Base-by-base conservation (phyloP, 2,797 vertebrate genomes). In the Helostoma temminkii region DNA sequence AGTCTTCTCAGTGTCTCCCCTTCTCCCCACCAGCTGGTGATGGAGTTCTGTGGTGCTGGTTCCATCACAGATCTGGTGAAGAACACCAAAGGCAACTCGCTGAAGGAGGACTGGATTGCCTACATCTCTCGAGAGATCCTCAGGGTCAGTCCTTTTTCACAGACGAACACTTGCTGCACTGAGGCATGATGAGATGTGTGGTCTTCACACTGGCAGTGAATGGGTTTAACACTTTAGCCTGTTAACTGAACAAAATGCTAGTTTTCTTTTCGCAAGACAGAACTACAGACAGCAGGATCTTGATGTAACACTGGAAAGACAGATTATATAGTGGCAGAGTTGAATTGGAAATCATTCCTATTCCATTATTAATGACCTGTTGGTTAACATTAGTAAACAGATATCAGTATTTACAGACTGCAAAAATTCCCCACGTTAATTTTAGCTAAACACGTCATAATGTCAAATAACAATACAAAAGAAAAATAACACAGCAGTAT, bases 101-200 rank as follows among this genome's bases (percentile, higher is more conserved):
- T 99, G 78, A 99, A 99, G 88, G 98, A 99, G 91, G 98, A 99
- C 93, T 99, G 98, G 97, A 99, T 99, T 50, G 97, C 98, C 4
- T 99, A 99, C 91, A 98, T 99, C 92, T 99, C 97, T 89, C 89
- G 98, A 80, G 98, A 99, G 89, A 99, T 99, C 84, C 96, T 99
- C 63, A 91, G 98, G 95, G 98, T 99, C 70, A 91, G 95, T 54
- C 39, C 4, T 12, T 21, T 30, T 30, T 47, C 37, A 28, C 41
- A 8, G 16, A 19, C 30, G 9, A 16, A 22, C 24, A 2, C 41
- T 5, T 2, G 19, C 18, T 30, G 11, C 26, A 32, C 49, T 19
- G 49, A 12, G 11, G 9, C 4, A 9, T 22, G 28, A 52, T 21
- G 3, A n/a, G 28, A 34, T 53, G 50, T 34, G 12, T 53, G 11